phyloP scores from a whole-genome alignment of 2,888 invertebrate genomes.

The Pseudoips prasinana region DNA sequence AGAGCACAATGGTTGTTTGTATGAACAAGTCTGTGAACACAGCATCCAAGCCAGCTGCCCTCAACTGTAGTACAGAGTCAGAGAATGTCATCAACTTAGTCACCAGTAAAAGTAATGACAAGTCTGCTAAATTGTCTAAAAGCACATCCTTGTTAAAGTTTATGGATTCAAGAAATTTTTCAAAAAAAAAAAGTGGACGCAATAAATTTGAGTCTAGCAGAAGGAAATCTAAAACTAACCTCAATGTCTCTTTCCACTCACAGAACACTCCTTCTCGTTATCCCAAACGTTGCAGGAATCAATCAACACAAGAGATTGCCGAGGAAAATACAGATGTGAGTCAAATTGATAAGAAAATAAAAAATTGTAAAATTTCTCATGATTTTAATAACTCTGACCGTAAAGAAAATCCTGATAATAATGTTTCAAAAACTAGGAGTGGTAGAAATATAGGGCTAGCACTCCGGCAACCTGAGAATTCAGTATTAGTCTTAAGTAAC shows the following conservation, averaged over 20 bases:
- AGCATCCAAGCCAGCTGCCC: slow-evolving; percentile 29
- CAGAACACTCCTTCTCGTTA: slow-evolving; percentile 57
- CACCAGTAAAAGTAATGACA: slow-evolving; percentile 47
- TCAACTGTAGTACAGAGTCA: slow-evolving; percentile 65
- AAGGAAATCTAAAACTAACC: slow-evolving; percentile 30
- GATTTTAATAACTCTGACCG: slow-evolving; percentile 49
- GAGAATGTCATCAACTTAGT: slow-evolving; percentile 64
- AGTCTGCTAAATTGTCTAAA: slow-evolving; percentile 43
- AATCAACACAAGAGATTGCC: slow-evolving; percentile 15
- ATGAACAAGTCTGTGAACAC: slow-evolving; percentile 60
- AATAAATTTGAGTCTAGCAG: slow-evolving; percentile 15
- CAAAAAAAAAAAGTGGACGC: slow-evolving; percentile 10
- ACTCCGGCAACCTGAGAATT: slow-evolving; percentile 49
- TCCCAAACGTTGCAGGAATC: slow-evolving; percentile 54
- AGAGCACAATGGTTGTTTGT: slow-evolving; percentile 50
- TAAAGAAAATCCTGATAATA: slow-evolving; percentile 54
- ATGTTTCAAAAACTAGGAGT: slow-evolving; percentile 57
- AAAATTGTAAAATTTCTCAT: slow-evolving; percentile 38
- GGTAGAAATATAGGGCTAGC: slow-evolving; percentile 52
- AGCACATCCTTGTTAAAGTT: slow-evolving; percentile 64
- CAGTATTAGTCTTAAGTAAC: slow-evolving; percentile 56
- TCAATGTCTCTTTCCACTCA: slow-evolving; percentile 58
- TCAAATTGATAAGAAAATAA: slow-evolving; percentile 30
- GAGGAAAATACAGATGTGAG: slow-evolving; percentile 14
- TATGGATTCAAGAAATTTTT: slow-evolving; percentile 41